A percentile compares a stretch with the other conserved stretches of the same genome.
These are phyloP conservation scores for Morone saxatilis DNA, from an alignment of 2,113 vertebrate species.

Conservation along the genomic window DNA sequence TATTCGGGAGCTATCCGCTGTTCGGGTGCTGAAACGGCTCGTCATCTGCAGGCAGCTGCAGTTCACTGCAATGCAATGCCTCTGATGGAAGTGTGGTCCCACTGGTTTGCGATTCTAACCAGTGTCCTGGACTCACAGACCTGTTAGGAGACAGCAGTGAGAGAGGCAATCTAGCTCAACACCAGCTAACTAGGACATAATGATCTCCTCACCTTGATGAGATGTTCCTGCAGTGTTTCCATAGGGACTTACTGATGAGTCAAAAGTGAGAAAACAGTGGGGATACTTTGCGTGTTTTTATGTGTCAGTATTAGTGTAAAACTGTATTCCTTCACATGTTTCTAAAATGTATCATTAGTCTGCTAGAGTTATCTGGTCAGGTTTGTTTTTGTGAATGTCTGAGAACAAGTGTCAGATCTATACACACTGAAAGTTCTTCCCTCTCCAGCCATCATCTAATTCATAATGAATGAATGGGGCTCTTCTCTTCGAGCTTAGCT, in stretches of 20 bases:
- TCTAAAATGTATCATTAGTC: neutral
- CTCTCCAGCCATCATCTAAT: slow-evolving; percentile 21
- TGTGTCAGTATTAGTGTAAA: neutral
- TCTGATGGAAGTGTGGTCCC: slow-evolving; percentile 24
- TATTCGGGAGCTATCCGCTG: slow-evolving; percentile 65
- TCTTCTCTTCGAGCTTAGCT: slow-evolving; percentile 25
- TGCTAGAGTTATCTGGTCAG: neutral
- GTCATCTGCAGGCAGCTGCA: slow-evolving; percentile 42
- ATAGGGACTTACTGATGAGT: neutral
- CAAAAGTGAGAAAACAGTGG: slow-evolving; percentile 29
- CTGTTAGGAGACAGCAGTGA: slow-evolving; percentile 18
- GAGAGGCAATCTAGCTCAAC: slow-evolving; percentile 5
- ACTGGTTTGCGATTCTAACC: neutral
- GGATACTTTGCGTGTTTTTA: neutral
- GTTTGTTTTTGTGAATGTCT: neutral
- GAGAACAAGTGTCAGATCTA: slow-evolving; percentile 24
- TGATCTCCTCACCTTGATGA: slow-evolving; percentile 34
- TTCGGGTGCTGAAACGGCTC: slow-evolving; percentile 72
- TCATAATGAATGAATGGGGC: slow-evolving; percentile 27
- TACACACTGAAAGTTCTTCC: slow-evolving; percentile 55
- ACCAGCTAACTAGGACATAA: slow-evolving; percentile 15
- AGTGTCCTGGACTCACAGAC: slow-evolving; percentile 27
- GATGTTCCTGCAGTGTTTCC: slow-evolving; percentile 30
- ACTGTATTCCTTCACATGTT: neutral
- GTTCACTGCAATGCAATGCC: slow-evolving; percentile 37